Base-by-base conservation (phyloP, 2,797 vertebrate genomes). In the Lepus townsendii region DNA sequence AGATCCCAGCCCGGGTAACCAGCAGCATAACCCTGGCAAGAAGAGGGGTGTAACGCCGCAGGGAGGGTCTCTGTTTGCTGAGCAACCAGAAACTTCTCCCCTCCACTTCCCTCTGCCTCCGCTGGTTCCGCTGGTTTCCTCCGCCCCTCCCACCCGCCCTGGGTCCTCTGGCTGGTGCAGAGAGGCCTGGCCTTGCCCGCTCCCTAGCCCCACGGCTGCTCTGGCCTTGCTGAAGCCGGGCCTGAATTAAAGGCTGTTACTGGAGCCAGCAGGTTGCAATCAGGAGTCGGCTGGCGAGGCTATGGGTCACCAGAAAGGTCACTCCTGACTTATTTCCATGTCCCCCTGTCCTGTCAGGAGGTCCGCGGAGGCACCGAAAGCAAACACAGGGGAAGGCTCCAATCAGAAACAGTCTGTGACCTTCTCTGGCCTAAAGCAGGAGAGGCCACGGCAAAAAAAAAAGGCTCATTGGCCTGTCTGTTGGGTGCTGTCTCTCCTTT, bases 201-300 rank as follows among this genome's bases (percentile, higher is more conserved):
- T 62, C 83, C 22, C 90, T 77, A 54, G 88, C 95, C 83, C 83
- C 62, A 72, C 60, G 35, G 80, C 60, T 7, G n/a, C 93, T 69
- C 82, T 7, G 69, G 94, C 94, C 96, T 96, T 71, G 0, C 26
- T 22, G 84, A 68, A 87, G 65, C 90, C 97, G 92, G 94, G 93
- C 94, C 90, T 7, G 11, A 86, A 13, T 97, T 88, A 97, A 87
- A 96, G 91, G 86, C 54, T 82, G 96, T 97, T 94, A 90, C 88
- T n/a, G 94, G 96, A 96, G 96, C 97, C 98, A 98, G 98, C 98
- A 98, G 98, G 98, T 98, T 98, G 98, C 98, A 98, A 98, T 98
- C 98, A 98, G 96, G 97, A 97, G 95, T 93, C 95, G 1, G 71
- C 97, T 52, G n/a, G 93, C 20, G 63, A 93, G 97, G 97, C 96